Base-by-base conservation (phyloP, 2,797 vertebrate genomes). In the Malacoctenus gilli region DNA sequence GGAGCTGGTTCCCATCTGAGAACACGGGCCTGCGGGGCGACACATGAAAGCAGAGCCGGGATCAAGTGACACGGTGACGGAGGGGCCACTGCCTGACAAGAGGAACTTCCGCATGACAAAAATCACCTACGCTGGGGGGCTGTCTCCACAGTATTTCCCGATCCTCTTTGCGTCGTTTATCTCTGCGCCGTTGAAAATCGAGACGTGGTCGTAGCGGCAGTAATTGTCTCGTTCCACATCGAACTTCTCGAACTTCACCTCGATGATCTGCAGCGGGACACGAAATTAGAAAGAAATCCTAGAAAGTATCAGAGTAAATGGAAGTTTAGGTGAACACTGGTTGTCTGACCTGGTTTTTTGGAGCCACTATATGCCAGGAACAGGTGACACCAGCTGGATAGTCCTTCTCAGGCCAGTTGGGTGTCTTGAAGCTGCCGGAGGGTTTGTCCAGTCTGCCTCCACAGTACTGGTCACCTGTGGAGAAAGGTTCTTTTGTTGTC, bases 191-290 rank as follows among this genome's bases (percentile, higher is more conserved):
- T 98, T 97, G 79, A 96, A 98, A 75, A 99, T 94, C 16, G 96
- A 94, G 38, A 99, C 94, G 0, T 94, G 96, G 81, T 99, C 97
- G 0, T 99, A 98, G 55, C 96, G 94, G 85, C 97, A 99, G 87
- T 98, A 98, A 91, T 96, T 98, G 62, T 99, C 97, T 51, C 96
- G 91, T 51, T 99, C 97, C 57, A 99, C 94, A n/a, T 99, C 97
- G 64, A 99, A 99, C 87, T 99, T 99, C 85, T 98, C 97, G 10
- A 99, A 99, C 77, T 92, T 95, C 53, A 99, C 68, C 72, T 99
- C 96, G 74, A 99, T 97, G 14, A 94, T 91, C 92, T 94, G 80
- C 22, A 57, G 37, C 7, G 28, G 28, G 22, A 73, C n/a, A 44
- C 36, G 25, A 28, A 28, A 6, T 28, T 5, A 4, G 25, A 28